phyloP scores from a whole-genome alignment of 2,888 invertebrate genomes.

The Idaea biselata region DNA sequence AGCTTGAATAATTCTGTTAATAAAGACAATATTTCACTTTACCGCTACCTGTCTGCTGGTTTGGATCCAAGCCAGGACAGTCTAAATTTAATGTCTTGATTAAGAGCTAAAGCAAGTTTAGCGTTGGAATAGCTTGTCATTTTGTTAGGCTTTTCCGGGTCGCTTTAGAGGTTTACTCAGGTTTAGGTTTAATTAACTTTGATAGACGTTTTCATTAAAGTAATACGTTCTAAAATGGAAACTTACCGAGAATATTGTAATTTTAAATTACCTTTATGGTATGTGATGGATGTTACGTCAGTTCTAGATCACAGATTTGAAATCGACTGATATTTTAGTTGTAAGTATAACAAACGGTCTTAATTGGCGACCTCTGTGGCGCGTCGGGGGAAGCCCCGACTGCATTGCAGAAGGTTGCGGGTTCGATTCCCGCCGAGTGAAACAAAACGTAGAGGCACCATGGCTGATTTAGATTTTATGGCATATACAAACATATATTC shows the following conservation, averaged over 20 bases:
- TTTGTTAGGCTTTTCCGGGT: slow-evolving; percentile 19
- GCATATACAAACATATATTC: no score
- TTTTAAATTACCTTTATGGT: slow-evolving; percentile 3
- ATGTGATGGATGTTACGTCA: neutral
- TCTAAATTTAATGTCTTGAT: slow-evolving; percentile 64
- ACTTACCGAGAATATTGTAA: neutral
- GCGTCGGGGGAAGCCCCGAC: no score
- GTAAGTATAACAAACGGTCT: no score
- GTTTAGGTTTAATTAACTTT: neutral
- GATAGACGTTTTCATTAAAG: neutral
- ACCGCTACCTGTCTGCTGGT: slow-evolving; percentile 48
- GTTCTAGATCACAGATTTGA: neutral
- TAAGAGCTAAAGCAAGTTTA: slow-evolving; percentile 39
- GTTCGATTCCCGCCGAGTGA: no score
- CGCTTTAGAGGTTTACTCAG: slow-evolving; percentile 8
- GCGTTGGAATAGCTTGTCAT: slow-evolving; percentile 40
- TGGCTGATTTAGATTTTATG: no score
- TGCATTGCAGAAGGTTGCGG: no score
- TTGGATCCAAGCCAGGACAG: slow-evolving; percentile 62
- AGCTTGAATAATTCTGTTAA: slow-evolving; percentile 22
- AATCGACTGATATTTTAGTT: no score
- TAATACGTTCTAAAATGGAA: neutral
- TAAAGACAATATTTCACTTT: slow-evolving; percentile 23
- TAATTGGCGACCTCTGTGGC: no score
- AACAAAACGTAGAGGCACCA: no score